Evolutionary conservation across 64 coral and sea anemone species (phyloP).

Genomic region (Stylophora pistillata): DNA sequence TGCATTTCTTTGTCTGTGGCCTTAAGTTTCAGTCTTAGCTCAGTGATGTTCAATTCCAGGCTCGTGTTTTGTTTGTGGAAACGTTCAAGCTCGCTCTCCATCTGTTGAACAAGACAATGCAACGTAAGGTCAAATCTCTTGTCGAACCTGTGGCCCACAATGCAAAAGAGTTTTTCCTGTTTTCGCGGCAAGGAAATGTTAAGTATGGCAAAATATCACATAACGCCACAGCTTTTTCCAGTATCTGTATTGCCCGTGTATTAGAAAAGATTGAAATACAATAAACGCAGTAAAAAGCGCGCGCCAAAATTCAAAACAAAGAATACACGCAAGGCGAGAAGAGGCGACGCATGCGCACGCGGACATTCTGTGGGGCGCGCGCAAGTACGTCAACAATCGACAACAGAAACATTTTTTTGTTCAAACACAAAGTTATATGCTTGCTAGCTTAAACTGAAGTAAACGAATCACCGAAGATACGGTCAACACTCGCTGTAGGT

Average conservation of each 20-base stretch:
- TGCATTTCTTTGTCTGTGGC: conserved; percentile 99
- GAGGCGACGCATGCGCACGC: no score
- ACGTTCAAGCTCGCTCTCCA: conserved; percentile 97
- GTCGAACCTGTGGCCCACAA: no score
- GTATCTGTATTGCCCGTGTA: no score
- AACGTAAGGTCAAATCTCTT: background rate
- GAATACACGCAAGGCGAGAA: background rate
- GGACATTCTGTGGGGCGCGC: no score
- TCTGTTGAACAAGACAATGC: conserved; percentile 47
- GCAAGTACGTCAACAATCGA: no score
- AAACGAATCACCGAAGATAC: no score
- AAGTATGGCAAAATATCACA: no score
- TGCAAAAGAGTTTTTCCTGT: no score
- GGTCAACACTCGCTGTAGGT: no score
- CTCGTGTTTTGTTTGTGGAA: conserved; percentile 99
- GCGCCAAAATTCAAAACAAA: background rate
- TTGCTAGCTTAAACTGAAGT: background rate
- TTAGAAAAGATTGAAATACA: background rate
- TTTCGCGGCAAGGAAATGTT: no score
- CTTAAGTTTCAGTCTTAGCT: conserved; percentile 90
- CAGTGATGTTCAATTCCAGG: conserved; percentile 93
- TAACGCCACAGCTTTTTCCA: no score
- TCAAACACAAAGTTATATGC: background rate
- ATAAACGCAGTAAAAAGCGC: background rate
- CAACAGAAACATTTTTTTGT: background rate